These are phyloP conservation scores for Trogon melanurus DNA, from an alignment of 2,113 vertebrate genomes.

Conservation along the genomic window DNA sequence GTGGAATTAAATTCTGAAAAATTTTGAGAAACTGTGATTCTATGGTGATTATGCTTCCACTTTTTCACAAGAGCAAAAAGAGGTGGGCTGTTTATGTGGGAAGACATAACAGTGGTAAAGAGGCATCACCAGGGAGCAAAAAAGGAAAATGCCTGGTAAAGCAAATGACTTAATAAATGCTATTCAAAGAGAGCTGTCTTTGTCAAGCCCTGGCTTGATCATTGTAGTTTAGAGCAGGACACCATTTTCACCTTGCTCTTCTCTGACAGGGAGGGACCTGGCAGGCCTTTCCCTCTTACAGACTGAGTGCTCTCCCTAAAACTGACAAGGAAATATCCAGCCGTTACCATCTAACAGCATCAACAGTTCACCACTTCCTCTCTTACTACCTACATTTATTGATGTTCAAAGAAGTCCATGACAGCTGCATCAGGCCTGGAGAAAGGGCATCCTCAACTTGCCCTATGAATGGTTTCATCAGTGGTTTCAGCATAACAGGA, in stretches of 20 bases:
- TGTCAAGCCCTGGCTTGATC: neutral
- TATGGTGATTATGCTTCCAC: neutral
- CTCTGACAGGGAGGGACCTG: neutral
- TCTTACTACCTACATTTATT: slow-evolving; percentile 64
- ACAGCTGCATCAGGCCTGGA: slow-evolving; percentile 77
- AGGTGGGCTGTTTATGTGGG: neutral
- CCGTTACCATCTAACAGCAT: neutral
- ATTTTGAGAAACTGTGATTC: neutral
- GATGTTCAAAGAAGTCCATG: slow-evolving; percentile 78
- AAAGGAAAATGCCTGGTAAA: neutral
- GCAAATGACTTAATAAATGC: neutral
- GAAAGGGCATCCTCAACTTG: slow-evolving; percentile 75
- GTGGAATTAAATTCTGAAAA: neutral
- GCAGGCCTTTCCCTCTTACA: neutral
- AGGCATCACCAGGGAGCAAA: neutral
- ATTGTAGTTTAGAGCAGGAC: neutral
- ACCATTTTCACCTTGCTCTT: neutral
- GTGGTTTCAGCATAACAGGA: slow-evolving; percentile 71
- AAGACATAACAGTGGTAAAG: neutral
- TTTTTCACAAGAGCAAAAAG: neutral
- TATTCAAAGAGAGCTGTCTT: neutral
- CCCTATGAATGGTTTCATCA: slow-evolving; percentile 79
- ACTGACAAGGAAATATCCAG: neutral
- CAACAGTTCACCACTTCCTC: neutral
- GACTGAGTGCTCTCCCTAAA: neutral